Conservation (phyloP, 2,113 vertebrate species). For the Epinephelus cyanopodus region DNA sequence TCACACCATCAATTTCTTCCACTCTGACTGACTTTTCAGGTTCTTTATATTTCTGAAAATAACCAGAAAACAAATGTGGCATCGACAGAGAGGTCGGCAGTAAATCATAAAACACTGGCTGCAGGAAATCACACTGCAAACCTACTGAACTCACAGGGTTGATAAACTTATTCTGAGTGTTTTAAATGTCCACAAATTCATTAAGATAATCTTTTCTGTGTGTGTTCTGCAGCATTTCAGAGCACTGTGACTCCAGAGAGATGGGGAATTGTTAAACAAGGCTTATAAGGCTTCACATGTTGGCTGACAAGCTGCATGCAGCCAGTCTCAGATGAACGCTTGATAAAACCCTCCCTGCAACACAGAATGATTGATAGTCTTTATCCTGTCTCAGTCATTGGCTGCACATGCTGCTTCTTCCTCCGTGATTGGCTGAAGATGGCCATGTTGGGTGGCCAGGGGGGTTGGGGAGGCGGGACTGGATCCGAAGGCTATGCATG, state of each 20-base stretch:
- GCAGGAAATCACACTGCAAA: neutral
- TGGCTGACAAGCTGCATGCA: slow-evolving; percentile 64
- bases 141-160: neutral
- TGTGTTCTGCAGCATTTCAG: slow-evolving; percentile 23
- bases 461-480: slow-evolving; percentile 31
- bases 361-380: slow-evolving; percentile 74
- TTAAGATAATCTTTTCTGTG: slow-evolving; percentile 16
- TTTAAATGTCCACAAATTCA: slow-evolving; percentile 8
- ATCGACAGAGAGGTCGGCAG: neutral
- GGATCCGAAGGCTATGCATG: slow-evolving; percentile 76
- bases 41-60: slow-evolving; percentile 95
- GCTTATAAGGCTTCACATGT: slow-evolving; percentile 55
- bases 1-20: slow-evolving; percentile 96
- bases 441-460: slow-evolving; percentile 58
- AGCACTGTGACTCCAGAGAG: slow-evolving; percentile 13
- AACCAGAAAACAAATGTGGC: slow-evolving; percentile 2
- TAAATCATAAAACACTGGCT: neutral
- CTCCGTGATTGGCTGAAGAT: slow-evolving; percentile 67
- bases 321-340: slow-evolving; percentile 59
- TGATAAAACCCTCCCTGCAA: slow-evolving; percentile 66
- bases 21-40: slow-evolving; percentile 93
- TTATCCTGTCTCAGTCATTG: slow-evolving; percentile 74
- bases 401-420: slow-evolving; percentile 67
- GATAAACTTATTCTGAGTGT: slow-evolving; percentile 1
- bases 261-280: slow-evolving; percentile 62